Percentiles rank a stretch among this genome's conserved stretches.
These are phyloP conservation scores for Catotricha subobsoleta DNA, from an alignment of 2,888 invertebrate genomes.

Conservation along the genomic window DNA sequence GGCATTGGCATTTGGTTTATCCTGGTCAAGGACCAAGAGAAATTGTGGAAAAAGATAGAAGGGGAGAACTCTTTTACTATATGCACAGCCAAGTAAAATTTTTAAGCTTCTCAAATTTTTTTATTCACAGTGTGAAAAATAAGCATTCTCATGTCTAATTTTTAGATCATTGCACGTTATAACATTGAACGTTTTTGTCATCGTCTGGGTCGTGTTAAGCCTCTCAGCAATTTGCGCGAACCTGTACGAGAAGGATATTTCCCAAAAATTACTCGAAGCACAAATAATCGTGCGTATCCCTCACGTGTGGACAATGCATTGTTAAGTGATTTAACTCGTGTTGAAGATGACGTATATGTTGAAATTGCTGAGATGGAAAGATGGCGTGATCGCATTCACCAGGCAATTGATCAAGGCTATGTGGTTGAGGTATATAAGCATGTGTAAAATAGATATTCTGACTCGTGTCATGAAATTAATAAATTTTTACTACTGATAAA, in stretches of 20 bases:
- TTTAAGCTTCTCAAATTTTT: too few relatives aligned
- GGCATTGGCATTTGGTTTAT: conserved; percentile 74
- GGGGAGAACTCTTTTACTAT: conserved; percentile 64
- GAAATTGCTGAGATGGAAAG: conserved; percentile 43
- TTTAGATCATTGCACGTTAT: conserved; percentile 15
- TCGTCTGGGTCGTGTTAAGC: conserved; percentile 15
- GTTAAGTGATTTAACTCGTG: conserved; percentile 46
- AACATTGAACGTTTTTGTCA: conserved; percentile 22
- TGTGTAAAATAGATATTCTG: too few relatives aligned
- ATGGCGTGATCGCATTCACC: conserved; percentile 56
- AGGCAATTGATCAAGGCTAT: conserved; percentile 52
- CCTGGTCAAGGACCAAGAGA: conserved; percentile 37
- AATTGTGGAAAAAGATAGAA: conserved; percentile 55
- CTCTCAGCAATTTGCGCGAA: conserved; percentile 38
- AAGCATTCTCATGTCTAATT: neutral
- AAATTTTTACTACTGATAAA: too few relatives aligned
- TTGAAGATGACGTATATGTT: conserved; percentile 35
- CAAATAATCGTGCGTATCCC: conserved; percentile 53
- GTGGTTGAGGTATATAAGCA: conserved; percentile 41
- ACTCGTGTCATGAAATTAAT: too few relatives aligned
- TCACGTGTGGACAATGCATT: conserved; percentile 41
- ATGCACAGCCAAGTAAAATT: conserved; percentile 40
- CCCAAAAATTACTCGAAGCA: conserved; percentile 54
- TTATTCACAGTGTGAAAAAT: neutral
- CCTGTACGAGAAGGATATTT: conserved; percentile 63